Conservation (phyloP, 2,797 vertebrate genomes). For the Poecilia velifera region DNA sequence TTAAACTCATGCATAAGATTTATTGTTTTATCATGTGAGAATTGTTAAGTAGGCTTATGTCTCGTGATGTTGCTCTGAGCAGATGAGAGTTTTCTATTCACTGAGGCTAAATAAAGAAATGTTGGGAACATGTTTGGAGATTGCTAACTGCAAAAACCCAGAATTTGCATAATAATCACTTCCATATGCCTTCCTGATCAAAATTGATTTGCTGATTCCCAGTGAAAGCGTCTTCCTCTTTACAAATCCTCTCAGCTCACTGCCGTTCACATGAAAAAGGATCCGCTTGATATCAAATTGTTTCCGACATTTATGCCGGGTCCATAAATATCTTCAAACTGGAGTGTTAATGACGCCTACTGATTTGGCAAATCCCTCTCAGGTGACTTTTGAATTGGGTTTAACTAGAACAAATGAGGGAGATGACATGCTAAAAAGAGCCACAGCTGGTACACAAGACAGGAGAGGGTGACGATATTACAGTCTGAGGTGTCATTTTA, state of each 20-base stretch:
- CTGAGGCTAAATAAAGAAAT: neutral
- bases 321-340: neutral
- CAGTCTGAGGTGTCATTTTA: conserved; percentile 3
- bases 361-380: neutral
- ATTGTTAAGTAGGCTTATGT: neutral
- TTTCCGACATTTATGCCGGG: neutral
- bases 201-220: neutral
- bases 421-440: neutral
- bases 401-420: neutral
- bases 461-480: neutral
- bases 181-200: conserved; percentile 2
- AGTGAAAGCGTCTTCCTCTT: neutral
- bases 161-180: conserved; percentile 11
- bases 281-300: neutral
- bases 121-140: neutral
- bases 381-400: neutral
- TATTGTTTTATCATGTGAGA: conserved; percentile 28
- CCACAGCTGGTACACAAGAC: neutral
- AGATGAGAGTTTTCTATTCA: neutral
- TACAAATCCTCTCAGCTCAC: neutral
- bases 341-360: neutral
- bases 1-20: conserved; percentile 9
- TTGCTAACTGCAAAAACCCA: neutral
- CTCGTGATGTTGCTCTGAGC: neutral
- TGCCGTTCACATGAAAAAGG: neutral